These are phyloP conservation scores for Urocitellus parryii DNA, from an alignment of 2,113 vertebrate species.

Conservation along the genomic window DNA sequence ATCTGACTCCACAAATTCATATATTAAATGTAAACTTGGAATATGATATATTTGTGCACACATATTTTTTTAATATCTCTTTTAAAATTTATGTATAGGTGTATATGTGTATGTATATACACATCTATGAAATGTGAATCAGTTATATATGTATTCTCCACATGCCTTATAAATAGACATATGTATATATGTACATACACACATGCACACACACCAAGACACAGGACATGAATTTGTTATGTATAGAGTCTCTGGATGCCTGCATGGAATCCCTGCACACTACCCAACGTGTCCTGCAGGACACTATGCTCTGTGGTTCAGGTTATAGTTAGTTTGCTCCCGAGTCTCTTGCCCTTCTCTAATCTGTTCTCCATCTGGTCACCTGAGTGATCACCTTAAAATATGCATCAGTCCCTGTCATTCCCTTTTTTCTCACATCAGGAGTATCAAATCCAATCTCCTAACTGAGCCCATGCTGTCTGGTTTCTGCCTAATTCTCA, in stretches of 20 bases:
- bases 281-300: background rate
- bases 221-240: background rate
- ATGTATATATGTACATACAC: background rate
- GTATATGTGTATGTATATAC: background rate
- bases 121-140: background rate
- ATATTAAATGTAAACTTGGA: background rate
- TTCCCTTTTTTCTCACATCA: background rate
- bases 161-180: background rate
- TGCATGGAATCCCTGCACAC: background rate
- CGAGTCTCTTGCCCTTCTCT: background rate
- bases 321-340: background rate
- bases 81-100: background rate
- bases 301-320: background rate
- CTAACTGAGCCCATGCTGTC: fast-evolving
- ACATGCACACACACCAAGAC: background rate
- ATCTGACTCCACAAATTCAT: background rate
- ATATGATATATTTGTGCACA: background rate
- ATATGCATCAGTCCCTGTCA: background rate
- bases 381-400: background rate
- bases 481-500: background rate
- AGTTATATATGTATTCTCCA: background rate
- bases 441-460: background rate
- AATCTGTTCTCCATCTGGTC: background rate
- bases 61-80: background rate
- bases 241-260: background rate